Evolutionary conservation across 2,113 vertebrate genomes (phyloP).

Genomic region (Rhagologus leucostigma): DNA sequence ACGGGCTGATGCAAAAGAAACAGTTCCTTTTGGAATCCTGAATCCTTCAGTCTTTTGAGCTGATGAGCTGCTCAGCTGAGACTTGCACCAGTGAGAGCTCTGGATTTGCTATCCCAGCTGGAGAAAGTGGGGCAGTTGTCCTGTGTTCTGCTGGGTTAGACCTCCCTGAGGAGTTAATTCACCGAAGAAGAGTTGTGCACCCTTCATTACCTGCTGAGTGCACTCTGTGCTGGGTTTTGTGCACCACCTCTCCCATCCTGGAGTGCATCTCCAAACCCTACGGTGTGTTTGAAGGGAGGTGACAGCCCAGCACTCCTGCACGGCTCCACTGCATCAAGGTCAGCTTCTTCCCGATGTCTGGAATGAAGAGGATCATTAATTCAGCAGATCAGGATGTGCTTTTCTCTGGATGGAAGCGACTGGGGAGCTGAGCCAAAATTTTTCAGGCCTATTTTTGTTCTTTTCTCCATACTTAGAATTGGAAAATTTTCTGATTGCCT

Average conservation of each 20-base stretch:
- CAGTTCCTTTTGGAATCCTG: background rate
- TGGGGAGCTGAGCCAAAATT: background rate
- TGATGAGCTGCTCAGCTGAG: background rate
- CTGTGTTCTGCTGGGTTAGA: background rate
- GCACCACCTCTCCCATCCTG: background rate
- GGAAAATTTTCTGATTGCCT: constrained; percentile 31
- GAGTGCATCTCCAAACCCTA: background rate
- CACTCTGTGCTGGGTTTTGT: background rate
- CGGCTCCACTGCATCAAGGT: background rate
- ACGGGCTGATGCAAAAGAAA: background rate
- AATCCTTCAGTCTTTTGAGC: background rate
- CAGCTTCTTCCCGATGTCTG: background rate
- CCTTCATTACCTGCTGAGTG: background rate
- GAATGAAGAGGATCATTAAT: constrained; percentile 27
- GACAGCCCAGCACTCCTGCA: background rate
- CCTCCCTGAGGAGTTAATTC: background rate
- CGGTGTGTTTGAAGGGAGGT: background rate
- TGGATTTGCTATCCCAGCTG: background rate
- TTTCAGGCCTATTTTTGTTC: constrained; percentile 42
- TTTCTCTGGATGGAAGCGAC: background rate
- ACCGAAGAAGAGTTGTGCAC: background rate
- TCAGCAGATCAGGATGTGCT: constrained; percentile 31
- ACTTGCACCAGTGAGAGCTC: background rate
- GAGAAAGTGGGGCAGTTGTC: background rate
- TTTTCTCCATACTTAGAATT: constrained; percentile 5